A percentile compares a stretch with the other conserved stretches of the same genome.
These are phyloP conservation scores for Numenius phaeopus DNA, from an alignment of 2,797 vertebrate genomes.

Conservation along the genomic window DNA sequence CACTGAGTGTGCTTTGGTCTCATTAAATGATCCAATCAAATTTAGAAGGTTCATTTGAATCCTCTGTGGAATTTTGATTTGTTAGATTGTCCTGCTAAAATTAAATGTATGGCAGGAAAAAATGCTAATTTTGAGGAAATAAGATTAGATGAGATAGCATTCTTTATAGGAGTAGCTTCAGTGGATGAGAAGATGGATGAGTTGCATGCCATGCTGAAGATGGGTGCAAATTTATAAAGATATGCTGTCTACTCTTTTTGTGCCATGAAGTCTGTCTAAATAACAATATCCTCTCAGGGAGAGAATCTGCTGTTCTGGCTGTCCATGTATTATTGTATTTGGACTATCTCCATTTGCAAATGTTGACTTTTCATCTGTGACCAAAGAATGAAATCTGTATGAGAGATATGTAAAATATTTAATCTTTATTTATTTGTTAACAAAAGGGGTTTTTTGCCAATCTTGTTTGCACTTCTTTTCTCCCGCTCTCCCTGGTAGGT, in stretches of 20 bases:
- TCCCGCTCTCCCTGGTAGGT: conserved; percentile 56
- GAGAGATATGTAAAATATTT: conserved; percentile 69
- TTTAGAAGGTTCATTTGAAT: conserved; percentile 49
- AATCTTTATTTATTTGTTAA: conserved; percentile 77
- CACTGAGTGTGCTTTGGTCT: background rate
- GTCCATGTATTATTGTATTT: conserved; percentile 65
- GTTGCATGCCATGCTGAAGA: conserved; percentile 22
- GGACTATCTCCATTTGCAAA: conserved; percentile 73
- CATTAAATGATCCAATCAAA: conserved; percentile 36
- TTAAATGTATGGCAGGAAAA: conserved; percentile 18
- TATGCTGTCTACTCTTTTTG: conserved; percentile 32
- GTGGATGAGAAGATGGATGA: background rate
- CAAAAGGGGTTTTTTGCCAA: background rate
- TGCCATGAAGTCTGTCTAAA: conserved; percentile 68
- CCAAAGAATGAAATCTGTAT: conserved; percentile 61
- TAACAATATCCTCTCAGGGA: conserved; percentile 63
- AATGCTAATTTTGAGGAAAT: conserved; percentile 3
- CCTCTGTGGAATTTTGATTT: background rate
- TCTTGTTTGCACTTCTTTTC: conserved; percentile 44
- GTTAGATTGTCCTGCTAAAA: background rate
- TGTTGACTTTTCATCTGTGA: conserved; percentile 78
- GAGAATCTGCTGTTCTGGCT: conserved; percentile 57
- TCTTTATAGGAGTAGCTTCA: background rate
- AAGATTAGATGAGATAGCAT: conserved; percentile 15
- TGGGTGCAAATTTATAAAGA: conserved; percentile 48